Evolutionary conservation across 1,140 invertebrate species (phyloP).

Genomic region (Drosophila leontia): DNA sequence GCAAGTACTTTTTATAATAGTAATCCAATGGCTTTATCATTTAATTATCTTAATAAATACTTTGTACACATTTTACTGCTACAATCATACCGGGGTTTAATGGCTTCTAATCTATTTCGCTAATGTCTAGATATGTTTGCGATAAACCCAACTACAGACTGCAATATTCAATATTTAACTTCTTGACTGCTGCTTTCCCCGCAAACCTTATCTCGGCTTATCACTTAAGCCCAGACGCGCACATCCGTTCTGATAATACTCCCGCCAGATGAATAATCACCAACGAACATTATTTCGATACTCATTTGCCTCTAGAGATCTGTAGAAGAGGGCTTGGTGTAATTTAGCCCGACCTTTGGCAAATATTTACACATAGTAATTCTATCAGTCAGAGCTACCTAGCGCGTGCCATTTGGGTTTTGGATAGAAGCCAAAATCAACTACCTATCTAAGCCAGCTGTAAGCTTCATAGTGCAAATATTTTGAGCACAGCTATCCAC

Average conservation of each 20-base stretch:
- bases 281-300: neutral
- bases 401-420: slow-evolving; percentile 27
- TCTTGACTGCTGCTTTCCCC: slow-evolving; percentile 1
- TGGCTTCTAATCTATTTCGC: neutral
- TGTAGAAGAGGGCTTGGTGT: slow-evolving; percentile 1
- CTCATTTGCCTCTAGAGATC: neutral
- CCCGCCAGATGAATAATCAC: slow-evolving; percentile 4
- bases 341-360: slow-evolving; percentile 14
- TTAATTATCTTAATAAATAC: slow-evolving; percentile 10
- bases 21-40: neutral
- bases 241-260: slow-evolving; percentile 38
- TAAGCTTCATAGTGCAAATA: slow-evolving; percentile 26
- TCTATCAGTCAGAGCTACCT: neutral
- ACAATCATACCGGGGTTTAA: neutral
- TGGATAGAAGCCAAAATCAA: slow-evolving; percentile 4
- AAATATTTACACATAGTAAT: slow-evolving; percentile 6
- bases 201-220: slow-evolving; percentile 37
- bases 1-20: neutral
- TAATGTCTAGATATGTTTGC: slow-evolving; percentile 7
- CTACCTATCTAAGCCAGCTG: slow-evolving; percentile 22
- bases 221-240: slow-evolving; percentile 15
- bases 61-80: neutral
- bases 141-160: slow-evolving; percentile 2
- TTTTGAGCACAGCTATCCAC: slow-evolving; percentile 19
- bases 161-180: slow-evolving; percentile 16